These are phyloP conservation scores for Spialia ferax DNA, from an alignment of 2,888 invertebrate species.

Conservation along the genomic window DNA sequence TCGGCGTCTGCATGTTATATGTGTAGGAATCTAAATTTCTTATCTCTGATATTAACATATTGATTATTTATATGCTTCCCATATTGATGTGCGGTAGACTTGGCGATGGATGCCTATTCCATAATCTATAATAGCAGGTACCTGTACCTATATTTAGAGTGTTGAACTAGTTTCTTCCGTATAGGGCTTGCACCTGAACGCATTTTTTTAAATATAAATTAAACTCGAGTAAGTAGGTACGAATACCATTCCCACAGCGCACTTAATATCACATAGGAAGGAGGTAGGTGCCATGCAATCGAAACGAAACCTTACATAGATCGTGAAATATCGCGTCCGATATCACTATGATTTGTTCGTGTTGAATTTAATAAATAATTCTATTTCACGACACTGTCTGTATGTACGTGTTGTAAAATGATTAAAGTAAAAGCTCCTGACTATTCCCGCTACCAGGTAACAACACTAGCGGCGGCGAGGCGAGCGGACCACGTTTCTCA, in stretches of 20 bases:
- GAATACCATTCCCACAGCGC: slow-evolving; percentile 15
- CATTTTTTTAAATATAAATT: slow-evolving; percentile 21
- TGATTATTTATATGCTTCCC: slow-evolving; percentile 79
- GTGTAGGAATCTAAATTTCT: slow-evolving; percentile 75
- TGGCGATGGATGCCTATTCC: slow-evolving; percentile 40
- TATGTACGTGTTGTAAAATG: slow-evolving; percentile 42
- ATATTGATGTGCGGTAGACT: slow-evolving; percentile 76
- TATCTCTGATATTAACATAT: slow-evolving; percentile 83
- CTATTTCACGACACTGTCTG: slow-evolving; percentile 27
- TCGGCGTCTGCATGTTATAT: slow-evolving; percentile 72
- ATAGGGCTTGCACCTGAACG: slow-evolving; percentile 13
- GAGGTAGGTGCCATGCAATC: too few species aligned
- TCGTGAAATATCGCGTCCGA: slow-evolving; percentile 56
- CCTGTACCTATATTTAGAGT: not conserved
- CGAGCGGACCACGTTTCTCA: slow-evolving; percentile 57
- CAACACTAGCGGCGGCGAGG: slow-evolving; percentile 55
- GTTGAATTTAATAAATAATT: slow-evolving; percentile 38
- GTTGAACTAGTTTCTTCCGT: slow-evolving; percentile 22
- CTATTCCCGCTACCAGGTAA: slow-evolving; percentile 50
- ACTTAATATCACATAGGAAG: slow-evolving; percentile 14
- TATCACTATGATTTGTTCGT: slow-evolving; percentile 45
- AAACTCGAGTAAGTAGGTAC: slow-evolving; percentile 1
- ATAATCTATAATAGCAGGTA: not conserved
- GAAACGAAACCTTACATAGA: slow-evolving; percentile 55
- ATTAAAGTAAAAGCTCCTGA: slow-evolving; percentile 47